Base-by-base conservation (phyloP, 1,140 invertebrate species). In the Caenorhabditis brenneri region DNA sequence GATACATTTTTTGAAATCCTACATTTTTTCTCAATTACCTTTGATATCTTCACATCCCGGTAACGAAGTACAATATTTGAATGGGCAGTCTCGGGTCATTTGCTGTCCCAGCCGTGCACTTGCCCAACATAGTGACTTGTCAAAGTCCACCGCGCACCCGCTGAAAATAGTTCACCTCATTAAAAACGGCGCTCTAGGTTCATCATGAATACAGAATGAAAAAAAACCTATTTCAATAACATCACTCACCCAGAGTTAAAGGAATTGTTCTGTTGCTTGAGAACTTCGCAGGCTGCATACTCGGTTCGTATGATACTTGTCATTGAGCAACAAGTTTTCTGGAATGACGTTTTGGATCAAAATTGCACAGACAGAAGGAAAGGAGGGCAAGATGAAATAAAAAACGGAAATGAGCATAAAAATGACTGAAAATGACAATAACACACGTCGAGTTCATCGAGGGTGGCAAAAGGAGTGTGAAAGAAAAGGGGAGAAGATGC, bases 41-140 rank as follows among this genome's bases (percentile, higher is more conserved):
- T 88, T 90, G 10, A 90, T 81, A 31, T 82, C 46, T 31, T 85
- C 86, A 51, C 89, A 90, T 49, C 89, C 89, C 42, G 88, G 89
- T 10, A 91, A 79, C 12, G 89, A 42, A 16, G 86, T 81, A 79
- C 89, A 90, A 69, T 88, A 90, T 39, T 82, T 84, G 78, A 90
- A 90, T 16, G 89, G 89, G 51, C 89, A 90, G 15, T 74, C 53
- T 85, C 88, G 39, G 46, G 87, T 79, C 53, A 86, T 87, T 7
- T 49, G 80, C 42, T 87, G 84, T 27, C 89, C 89, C 33, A 85
- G 58, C 16, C 80, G 60, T 12, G 87, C 88, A 31, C 88, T 87
- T 33, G 85, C 84, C 88, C 88, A 89, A 55, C 88, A 89, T 31
- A 90, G 78, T 29, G 74, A 82, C 69, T 87, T 84, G 87, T 88